These are phyloP conservation scores for Phenganax marumi DNA, from an alignment of 92 coral and sea anemone genomes.

Conservation along the genomic window DNA sequence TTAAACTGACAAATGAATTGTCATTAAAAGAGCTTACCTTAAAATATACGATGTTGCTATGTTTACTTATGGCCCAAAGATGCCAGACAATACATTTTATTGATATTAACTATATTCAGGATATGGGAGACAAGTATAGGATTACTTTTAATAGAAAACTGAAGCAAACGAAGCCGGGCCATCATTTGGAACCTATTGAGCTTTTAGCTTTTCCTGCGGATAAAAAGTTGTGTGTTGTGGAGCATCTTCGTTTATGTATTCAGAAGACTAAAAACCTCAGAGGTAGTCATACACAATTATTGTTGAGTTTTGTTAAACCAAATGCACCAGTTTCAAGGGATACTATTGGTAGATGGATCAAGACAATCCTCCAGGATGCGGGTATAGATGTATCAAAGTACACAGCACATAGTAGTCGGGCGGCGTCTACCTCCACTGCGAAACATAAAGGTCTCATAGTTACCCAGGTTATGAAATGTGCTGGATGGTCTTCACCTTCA, in stretches of 20 bases:
- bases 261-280: neutral
- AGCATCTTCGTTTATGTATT: neutral
- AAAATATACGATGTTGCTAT: slow-evolving; percentile 51
- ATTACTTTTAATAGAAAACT: slow-evolving; percentile 3
- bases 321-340: slow-evolving; percentile 48
- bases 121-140: slow-evolving; percentile 13
- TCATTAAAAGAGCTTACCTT: slow-evolving; percentile 55
- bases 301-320: slow-evolving; percentile 37
- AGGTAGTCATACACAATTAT: slow-evolving; percentile 5
- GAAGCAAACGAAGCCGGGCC: slow-evolving; percentile 16
- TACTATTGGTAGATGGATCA: slow-evolving; percentile 48
- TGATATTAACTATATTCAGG: slow-evolving; percentile 22
- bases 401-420: slow-evolving; percentile 51
- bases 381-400: slow-evolving; percentile 46
- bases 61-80: slow-evolving; percentile 36
- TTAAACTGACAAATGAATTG: slow-evolving; percentile 4
- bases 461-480: slow-evolving; percentile 43
- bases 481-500: slow-evolving; percentile 38
- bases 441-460: slow-evolving; percentile 28
- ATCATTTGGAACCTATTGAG: slow-evolving; percentile 15
- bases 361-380: slow-evolving; percentile 28
- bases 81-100: slow-evolving; percentile 13
- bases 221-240: neutral
- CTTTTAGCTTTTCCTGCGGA: neutral
- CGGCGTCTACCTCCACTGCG: slow-evolving; percentile 46